Evolutionary conservation across 2,113 vertebrate species (phyloP).

Genomic region (Anguilla rostrata): DNA sequence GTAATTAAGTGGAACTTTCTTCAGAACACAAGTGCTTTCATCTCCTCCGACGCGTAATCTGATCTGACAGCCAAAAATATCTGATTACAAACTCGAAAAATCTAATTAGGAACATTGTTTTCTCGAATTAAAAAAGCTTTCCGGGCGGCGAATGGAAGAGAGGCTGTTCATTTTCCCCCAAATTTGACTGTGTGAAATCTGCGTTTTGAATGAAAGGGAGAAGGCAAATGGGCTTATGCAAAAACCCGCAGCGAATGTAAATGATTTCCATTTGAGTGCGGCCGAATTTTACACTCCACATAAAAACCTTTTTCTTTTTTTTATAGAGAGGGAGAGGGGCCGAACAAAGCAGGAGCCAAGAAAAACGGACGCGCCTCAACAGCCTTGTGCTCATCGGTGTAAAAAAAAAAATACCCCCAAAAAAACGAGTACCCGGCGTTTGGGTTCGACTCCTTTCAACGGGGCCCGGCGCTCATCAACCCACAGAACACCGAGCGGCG

Average conservation of each 20-base stretch:
- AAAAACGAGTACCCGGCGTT: not conserved
- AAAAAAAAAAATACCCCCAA: not conserved
- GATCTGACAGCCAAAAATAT: conserved; percentile 34
- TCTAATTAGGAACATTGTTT: conserved; percentile 32
- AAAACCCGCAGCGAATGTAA: conserved; percentile 7
- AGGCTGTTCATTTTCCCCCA: not conserved
- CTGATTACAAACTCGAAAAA: conserved; percentile 28
- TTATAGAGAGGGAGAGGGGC: conserved; percentile 37
- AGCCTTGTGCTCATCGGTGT: not conserved
- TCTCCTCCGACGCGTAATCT: conserved; percentile 10
- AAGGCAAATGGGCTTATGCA: conserved; percentile 21
- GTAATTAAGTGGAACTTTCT: conserved; percentile 29
- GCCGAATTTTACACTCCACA: not conserved
- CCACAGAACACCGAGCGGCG: conserved; percentile 12
- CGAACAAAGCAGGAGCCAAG: conserved; percentile 27
- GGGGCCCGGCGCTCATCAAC: not conserved
- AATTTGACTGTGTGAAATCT: conserved; percentile 10
- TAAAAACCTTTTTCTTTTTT: not conserved
- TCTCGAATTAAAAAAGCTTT: conserved; percentile 17
- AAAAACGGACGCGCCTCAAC: conserved; percentile 6
- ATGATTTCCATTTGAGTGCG: conserved; percentile 19
- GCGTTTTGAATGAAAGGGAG: conserved; percentile 11
- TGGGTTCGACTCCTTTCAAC: not conserved
- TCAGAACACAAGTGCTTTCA: conserved; percentile 22
- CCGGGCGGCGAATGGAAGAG: not conserved